Base-by-base conservation (phyloP, 2,888 invertebrate species). In the Calameuta pallipes region DNA sequence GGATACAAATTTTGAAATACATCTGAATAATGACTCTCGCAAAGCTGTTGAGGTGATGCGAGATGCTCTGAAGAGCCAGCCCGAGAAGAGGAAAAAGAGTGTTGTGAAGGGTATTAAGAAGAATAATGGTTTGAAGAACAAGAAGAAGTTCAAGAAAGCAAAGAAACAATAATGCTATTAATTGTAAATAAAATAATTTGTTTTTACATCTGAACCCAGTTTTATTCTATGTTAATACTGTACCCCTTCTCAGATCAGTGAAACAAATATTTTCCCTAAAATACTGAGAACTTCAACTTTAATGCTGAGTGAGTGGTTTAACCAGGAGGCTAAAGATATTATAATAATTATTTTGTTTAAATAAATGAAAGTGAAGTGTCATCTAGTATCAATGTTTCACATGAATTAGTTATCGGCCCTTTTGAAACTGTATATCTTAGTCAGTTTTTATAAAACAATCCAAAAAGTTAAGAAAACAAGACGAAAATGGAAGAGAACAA, bases 1-100 rank as follows among this genome's bases (percentile, higher is more conserved):
- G 4, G 89, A 90, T 1, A 90, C 93, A 0, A 89, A 87, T 80
- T 83, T 87, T 3, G 83, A 87, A 1, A 84, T 90, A 9, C 82
- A 90, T 23, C 82, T 89, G 11, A 85, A 86, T 35, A 85, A 92
- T 34, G 82, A 84, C 73, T 81, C 81, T 23, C 86, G 91, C 81
- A 92, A 89, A 80, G 94, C 94, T 12, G 92, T 94, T 1, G 92
- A 94, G 82, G 91, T 93, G 0, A 93, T 94, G 93, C 93, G 94
- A 85, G 91, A 92, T 73, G 92, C 92, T 11, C 91, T 93, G 30
- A 91, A 92, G 81, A 92, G 92, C 74, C 88, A 90, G 30, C 79
- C 83, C 56, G 76, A 83, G 77, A 86, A 86, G 76, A 84, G 77
- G 74, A 89, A 86, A 56, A 56, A 23, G 9, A 9, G 9, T 81